phyloP scores from a whole-genome alignment of 2,113 vertebrate species.

The Canis aureus region DNA sequence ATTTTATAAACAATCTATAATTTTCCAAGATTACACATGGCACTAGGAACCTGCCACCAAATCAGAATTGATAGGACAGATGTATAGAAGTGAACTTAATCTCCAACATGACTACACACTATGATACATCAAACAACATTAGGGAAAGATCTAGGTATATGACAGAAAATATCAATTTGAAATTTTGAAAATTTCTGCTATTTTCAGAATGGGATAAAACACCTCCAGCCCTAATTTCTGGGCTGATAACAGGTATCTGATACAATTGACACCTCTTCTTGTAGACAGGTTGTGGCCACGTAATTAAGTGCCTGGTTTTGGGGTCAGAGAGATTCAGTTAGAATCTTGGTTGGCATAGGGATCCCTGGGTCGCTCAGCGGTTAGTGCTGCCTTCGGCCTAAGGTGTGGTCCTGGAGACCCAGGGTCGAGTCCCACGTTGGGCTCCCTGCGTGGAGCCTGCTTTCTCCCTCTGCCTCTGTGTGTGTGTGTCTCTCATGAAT shows the following conservation, averaged over 20 bases:
- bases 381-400: too few relatives aligned
- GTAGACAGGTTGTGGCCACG: background rate
- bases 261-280: background rate
- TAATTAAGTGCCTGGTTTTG: background rate
- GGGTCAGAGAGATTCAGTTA: background rate
- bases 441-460: too few relatives aligned
- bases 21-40: constrained; percentile 7
- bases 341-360: background rate
- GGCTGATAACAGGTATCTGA: background rate
- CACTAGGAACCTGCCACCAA: constrained; percentile 1
- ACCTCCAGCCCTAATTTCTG: background rate
- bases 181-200: background rate
- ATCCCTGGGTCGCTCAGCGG: too few relatives aligned
- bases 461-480: too few relatives aligned
- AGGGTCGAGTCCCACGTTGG: too few relatives aligned
- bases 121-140: background rate
- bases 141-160: background rate
- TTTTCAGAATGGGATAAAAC: background rate
- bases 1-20: background rate
- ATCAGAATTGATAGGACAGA: background rate
- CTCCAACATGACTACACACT: background rate
- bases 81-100: constrained; percentile 13
- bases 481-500: too few relatives aligned
- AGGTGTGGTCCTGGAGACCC: too few relatives aligned
- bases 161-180: background rate